Evolutionary conservation across 2,113 vertebrate genomes (phyloP).

Genomic region (Solenodon paradoxus): DNA sequence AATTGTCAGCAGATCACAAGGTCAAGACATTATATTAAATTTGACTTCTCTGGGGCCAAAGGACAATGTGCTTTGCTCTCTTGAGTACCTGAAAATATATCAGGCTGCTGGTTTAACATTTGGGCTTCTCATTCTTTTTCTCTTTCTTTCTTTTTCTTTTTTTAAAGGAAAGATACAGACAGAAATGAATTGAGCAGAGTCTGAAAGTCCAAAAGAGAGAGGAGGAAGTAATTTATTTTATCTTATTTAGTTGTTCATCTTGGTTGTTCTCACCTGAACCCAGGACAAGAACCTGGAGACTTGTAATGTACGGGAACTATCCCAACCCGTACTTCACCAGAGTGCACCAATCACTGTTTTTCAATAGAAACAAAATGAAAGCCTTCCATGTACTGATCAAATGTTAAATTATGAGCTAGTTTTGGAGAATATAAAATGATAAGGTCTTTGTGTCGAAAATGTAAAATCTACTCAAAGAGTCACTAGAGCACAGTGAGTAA

Average conservation of each 20-base stretch:
- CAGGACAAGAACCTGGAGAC: too few species aligned
- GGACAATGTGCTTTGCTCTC: fast-evolving
- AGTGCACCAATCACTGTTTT: too few species aligned
- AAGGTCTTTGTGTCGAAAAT: neutral
- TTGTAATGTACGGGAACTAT: too few species aligned
- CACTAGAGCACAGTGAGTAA: neutral
- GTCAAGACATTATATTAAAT: neutral
- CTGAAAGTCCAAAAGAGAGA: too few species aligned
- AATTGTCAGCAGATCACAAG: neutral
- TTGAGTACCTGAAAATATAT: neutral
- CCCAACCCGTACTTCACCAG: too few species aligned
- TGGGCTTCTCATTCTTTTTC: neutral
- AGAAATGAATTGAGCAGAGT: too few species aligned
- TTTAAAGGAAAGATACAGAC: too few species aligned
- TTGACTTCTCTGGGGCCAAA: neutral
- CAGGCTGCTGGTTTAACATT: neutral
- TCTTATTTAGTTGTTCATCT: too few species aligned
- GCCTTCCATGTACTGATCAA: neutral
- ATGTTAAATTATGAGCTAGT: neutral
- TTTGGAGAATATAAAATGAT: neutral
- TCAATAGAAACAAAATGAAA: neutral
- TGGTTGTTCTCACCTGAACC: too few species aligned
- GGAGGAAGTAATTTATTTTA: too few species aligned
- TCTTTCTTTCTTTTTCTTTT: too few species aligned
- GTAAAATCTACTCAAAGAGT: neutral